Conservation (phyloP, 2,888 invertebrate genomes). For the Laspeyria flexula region DNA sequence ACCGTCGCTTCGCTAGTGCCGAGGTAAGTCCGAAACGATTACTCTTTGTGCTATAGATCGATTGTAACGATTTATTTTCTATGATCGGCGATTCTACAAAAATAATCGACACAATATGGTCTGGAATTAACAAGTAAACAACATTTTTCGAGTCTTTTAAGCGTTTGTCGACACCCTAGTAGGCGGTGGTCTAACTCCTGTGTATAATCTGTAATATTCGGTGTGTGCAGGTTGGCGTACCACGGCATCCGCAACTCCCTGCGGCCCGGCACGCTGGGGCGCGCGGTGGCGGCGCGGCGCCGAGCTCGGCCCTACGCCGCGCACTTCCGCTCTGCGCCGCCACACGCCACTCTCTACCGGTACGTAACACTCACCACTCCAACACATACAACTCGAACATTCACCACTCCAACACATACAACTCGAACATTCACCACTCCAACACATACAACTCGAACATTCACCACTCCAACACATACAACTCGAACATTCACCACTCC, state of each 20-base stretch:
- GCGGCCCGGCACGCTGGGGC: constrained; percentile 91
- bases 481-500: neutral
- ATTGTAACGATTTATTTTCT: too few relatives aligned
- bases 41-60: neutral
- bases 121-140: too few relatives aligned
- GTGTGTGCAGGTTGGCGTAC: constrained; percentile 87
- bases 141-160: too few relatives aligned
- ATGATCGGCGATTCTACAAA: too few relatives aligned
- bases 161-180: too few relatives aligned
- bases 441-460: neutral
- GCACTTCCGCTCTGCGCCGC: constrained; percentile 64
- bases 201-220: too few relatives aligned
- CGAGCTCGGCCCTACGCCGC: constrained; percentile 77
- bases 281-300: constrained; percentile 88
- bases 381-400: neutral
- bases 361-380: constrained; percentile 23
- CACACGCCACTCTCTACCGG: constrained; percentile 66
- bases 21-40: constrained; percentile 85
- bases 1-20: constrained; percentile 93
- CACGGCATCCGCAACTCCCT: constrained; percentile 89
- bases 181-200: too few relatives aligned
- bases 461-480: neutral
- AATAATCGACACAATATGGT: too few relatives aligned
- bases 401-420: neutral
- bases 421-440: neutral